Conservation (phyloP, 2,113 vertebrate genomes). For the Actenoides lindsayi region DNA sequence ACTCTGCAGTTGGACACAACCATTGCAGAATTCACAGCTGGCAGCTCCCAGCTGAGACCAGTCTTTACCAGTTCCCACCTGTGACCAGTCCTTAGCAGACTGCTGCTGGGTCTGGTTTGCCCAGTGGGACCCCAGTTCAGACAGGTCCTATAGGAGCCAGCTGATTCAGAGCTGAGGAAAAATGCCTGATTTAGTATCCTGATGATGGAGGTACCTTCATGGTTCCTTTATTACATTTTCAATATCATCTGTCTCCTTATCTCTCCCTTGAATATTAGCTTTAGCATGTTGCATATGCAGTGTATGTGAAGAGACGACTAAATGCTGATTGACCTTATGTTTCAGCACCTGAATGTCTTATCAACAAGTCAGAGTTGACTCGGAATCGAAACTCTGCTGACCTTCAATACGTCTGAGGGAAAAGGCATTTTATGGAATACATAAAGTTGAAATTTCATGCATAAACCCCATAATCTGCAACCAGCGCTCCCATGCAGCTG, state of each 20-base stretch:
- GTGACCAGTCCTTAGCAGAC: not conserved
- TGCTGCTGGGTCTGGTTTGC: not conserved
- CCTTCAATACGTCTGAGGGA: not conserved
- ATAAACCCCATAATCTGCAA: not conserved
- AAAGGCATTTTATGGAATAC: not conserved
- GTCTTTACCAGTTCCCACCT: not conserved
- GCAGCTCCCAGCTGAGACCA: not conserved
- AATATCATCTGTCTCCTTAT: not conserved
- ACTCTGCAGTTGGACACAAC: rapidly evolving
- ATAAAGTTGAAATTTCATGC: not conserved
- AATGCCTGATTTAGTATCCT: not conserved
- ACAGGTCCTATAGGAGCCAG: not conserved
- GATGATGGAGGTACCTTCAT: not conserved
- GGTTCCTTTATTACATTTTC: not conserved
- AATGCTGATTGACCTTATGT: not conserved
- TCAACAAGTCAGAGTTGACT: not conserved
- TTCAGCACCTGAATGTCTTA: not conserved
- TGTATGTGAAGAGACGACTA: not conserved
- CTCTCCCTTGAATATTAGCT: not conserved
- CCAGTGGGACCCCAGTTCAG: not conserved
- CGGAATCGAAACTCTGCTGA: not conserved
- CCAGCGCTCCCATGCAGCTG: not conserved
- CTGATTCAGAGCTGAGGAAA: not conserved
- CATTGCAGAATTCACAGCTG: not conserved
- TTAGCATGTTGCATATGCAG: not conserved